Conservation (phyloP, 1,140 invertebrate genomes). For the Sycophaga agraensis region DNA sequence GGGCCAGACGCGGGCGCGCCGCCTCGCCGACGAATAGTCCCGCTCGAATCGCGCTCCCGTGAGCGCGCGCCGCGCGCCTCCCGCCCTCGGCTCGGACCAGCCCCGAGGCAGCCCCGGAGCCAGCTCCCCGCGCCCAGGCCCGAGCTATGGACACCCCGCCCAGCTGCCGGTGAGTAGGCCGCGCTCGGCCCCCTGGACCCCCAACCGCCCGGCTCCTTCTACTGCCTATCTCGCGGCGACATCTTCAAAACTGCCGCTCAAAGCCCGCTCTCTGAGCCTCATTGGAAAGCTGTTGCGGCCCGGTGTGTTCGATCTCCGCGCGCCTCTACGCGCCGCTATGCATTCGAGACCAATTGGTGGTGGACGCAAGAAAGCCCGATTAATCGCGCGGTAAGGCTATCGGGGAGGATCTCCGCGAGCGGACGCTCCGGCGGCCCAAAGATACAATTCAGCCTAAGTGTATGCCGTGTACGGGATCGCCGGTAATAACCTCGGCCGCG, state of each 20-base stretch:
- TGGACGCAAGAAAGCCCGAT: no score
- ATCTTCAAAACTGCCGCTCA: not conserved
- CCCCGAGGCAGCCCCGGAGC: not conserved
- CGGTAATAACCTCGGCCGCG: no score
- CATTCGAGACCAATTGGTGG: not conserved
- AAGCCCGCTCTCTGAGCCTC: no score
- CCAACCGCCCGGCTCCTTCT: not conserved
- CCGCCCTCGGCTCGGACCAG: conserved; percentile 33
- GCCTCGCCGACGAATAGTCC: conserved; percentile 37
- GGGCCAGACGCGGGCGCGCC: conserved; percentile 20
- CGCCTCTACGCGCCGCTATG: not conserved
- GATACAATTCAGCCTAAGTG: not conserved
- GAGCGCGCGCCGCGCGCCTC: conserved; percentile 36
- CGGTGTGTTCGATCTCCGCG: no score
- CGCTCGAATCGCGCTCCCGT: conserved; percentile 40
- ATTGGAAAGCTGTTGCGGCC: no score
- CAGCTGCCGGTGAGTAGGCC: no score
- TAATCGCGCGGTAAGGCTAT: conserved; percentile 5
- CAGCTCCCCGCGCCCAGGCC: not conserved
- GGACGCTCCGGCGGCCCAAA: not conserved
- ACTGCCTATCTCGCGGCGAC: not conserved
- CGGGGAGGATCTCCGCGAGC: not conserved
- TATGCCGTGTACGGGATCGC: not conserved
- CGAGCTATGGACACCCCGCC: not conserved
- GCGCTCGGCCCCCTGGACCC: not conserved